Base-by-base conservation (phyloP, 2,113 vertebrate genomes). In the Caloenas nicobarica region DNA sequence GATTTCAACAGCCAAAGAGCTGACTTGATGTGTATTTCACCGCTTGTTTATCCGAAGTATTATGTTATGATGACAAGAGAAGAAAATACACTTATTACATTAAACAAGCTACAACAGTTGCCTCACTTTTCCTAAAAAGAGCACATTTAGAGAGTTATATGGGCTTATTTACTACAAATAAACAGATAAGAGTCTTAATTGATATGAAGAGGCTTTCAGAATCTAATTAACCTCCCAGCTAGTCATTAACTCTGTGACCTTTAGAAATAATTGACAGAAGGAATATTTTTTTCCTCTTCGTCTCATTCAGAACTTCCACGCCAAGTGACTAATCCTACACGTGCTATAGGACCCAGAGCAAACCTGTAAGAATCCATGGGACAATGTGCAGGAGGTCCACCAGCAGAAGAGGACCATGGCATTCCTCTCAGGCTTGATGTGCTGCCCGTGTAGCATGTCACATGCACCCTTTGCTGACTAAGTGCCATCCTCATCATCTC, bases 201-300 rank as follows among this genome's bases (percentile, higher is more conserved):
- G 97, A 97, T 97, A 98, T 95, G 98, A 98, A 98, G 98, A 98
- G 98, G 97, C 98, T 99, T 99, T 98, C 97, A 98, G 98, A 99
- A 99, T 99, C 98, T 99, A 99, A 99, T 99, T 99, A 99, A 98
- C 98, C 98, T 98, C 98, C 98, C 98, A 98, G 98, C 97, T 99
- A 99, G 98, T 99, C 98, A 99, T 99, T 99, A 99, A 99, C 98
- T 99, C 98, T 98, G 97, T 99, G 98, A 99, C 99, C 99, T 99
- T 99, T 99, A 98, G 98, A 99, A 99, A 99, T 99, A 99, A 99
- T 99, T 99, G 99, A 98, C 98, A 98, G 97, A 97, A 97, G 97
- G 93, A 93, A 95, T 94, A 44, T 95, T 97, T 80, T 68, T 96
- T 95, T 90, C 81, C 88, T 95, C 58, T 96, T 95, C 91, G 62